Evolutionary conservation across 2,797 vertebrate genomes (phyloP), one percentile per base, ranked within the genome.

Genomic region (Acipenser transmontanus): DNA sequence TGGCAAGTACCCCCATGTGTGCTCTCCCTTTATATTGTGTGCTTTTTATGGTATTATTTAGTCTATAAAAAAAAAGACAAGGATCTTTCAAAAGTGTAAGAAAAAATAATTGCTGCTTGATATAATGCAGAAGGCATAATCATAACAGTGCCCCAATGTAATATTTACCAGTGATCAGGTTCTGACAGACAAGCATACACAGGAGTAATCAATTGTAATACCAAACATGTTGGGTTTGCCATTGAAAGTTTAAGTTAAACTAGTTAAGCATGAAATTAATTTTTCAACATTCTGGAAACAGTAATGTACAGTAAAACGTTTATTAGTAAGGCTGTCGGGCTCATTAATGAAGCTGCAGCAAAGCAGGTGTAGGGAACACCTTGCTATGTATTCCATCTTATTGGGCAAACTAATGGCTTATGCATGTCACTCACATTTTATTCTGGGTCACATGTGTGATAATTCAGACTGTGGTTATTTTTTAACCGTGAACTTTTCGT

Each of bases 161-260:
- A 57, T 47, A 59, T 47, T 59, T 56, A 49, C 9, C 7, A 49
- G 54, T 47, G 63, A 13, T 65, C 65, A 62, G 49, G 57, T 79
- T 76, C 63, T 78, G 77, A 80, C 68, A 80, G 78, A 74, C 74
- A 71, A 80, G 74, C 66, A 9, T 82, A 80, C 84, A 81, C 76
- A 76, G 80, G 77, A 78, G 81, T 85, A 88, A 88, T 77, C 80
- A 81, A 79, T 81, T 85, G 86, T 83, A 84, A 84, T 87, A 86
- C 78, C 78, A 72, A 70, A 81, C 79, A 63, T 79, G 82, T 79
- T 83, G 83, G 75, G 76, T 69, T 65, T 73, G 76, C 68, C 80
- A 85, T 85, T 86, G 78, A 74, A 83, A 82, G 84, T 82, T 85
- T 84, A 88, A 82, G 77, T 79, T 84, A 86, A 84, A 76, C 78